Evolutionary conservation across 2,888 invertebrate genomes (phyloP).

Genomic region (Plusia festucae): DNA sequence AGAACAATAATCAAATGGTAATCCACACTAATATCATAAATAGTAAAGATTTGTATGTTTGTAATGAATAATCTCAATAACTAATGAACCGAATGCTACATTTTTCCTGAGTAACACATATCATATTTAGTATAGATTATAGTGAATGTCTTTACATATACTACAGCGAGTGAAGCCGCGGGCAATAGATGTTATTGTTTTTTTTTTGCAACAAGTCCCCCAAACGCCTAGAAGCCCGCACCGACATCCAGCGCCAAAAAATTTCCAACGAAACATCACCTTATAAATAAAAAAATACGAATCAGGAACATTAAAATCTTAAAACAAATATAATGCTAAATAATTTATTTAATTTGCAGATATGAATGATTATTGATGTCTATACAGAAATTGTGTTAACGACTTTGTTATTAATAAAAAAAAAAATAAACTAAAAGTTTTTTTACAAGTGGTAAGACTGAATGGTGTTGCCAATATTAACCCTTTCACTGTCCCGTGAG

Average conservation of each 20-base stretch:
- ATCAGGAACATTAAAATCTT: conserved; percentile 87
- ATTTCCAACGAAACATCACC: conserved; percentile 43
- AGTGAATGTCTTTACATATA: no score
- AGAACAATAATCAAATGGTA: no score
- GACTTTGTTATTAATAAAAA: background rate
- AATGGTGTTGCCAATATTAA: no score
- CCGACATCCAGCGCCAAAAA: conserved; percentile 47
- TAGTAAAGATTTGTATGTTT: no score
- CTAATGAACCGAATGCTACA: no score
- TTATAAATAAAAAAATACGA: conserved; percentile 78
- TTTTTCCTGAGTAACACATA: no score
- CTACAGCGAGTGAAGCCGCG: no score
- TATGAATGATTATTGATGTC: conserved; percentile 65
- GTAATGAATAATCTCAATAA: no score
- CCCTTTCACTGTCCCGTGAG: no score
- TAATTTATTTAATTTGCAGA: conserved; percentile 70
- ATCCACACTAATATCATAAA: no score
- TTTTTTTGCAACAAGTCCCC: conserved; percentile 8
- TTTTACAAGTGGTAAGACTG: background rate
- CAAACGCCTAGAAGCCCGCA: conserved; percentile 43
- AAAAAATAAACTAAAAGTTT: background rate
- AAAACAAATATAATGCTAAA: conserved; percentile 82
- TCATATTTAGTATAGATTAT: no score
- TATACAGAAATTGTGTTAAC: conserved; percentile 7
- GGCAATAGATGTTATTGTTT: no score